Evolutionary conservation across 2,888 invertebrate species (phyloP).

Genomic region (Heteromyza rotundicornis): DNA sequence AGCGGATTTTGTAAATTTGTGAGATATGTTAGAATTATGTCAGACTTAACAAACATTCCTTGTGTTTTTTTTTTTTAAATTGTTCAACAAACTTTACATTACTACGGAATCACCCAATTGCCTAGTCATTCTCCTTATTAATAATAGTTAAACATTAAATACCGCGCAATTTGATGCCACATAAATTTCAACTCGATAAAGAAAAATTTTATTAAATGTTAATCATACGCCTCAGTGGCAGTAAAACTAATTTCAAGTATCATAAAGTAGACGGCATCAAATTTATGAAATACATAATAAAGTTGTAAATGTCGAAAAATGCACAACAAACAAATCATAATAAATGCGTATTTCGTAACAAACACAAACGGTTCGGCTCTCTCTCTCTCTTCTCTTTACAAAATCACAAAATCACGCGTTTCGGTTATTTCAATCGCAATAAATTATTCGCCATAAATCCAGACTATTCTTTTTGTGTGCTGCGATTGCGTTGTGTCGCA

Average conservation of each 20-base stretch:
- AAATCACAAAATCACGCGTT: conserved; percentile 25
- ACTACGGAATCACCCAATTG: too few relatives aligned
- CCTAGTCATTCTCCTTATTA: too few relatives aligned
- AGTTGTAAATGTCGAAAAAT: neutral
- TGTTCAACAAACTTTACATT: too few relatives aligned
- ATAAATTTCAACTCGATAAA: neutral
- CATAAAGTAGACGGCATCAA: neutral
- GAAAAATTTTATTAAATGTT: conserved; percentile 50
- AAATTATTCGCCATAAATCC: conserved; percentile 39
- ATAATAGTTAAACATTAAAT: too few relatives aligned
- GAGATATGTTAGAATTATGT: too few relatives aligned
- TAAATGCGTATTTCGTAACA: neutral
- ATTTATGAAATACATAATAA: conserved; percentile 6
- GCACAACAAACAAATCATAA: neutral
- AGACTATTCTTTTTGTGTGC: neutral
- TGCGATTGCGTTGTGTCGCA: too few relatives aligned
- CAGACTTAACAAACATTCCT: too few relatives aligned
- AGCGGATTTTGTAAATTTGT: too few relatives aligned
- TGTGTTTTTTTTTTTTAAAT: too few relatives aligned
- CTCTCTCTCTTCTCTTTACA: too few relatives aligned
- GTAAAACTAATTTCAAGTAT: conserved; percentile 37
- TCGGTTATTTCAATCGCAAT: conserved; percentile 55
- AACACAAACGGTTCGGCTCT: too few relatives aligned
- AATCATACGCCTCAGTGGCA: conserved; percentile 52
- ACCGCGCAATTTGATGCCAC: too few relatives aligned